Evolutionary conservation across 2,888 invertebrate species (phyloP).

Genomic region (Odontomyia ornata): DNA sequence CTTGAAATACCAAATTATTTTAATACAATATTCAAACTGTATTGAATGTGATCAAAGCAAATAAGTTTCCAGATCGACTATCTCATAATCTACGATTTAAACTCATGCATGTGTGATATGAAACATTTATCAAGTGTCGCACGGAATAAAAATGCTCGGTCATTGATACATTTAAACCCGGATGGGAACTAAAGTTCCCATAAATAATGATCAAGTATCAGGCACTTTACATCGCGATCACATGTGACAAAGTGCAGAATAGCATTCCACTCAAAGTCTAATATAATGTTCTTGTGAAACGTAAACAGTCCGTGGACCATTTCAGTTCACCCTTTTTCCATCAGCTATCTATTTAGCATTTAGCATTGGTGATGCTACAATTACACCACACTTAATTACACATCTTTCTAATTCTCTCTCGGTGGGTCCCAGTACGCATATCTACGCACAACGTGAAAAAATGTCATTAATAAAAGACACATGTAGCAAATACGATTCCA

Average conservation of each 20-base stretch:
- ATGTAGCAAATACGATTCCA: conserved; percentile 14
- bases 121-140: neutral
- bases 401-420: conserved; percentile 29
- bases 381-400: conserved; percentile 40
- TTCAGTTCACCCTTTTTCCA: conserved; percentile 41
- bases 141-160: conserved; percentile 22
- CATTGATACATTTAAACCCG: conserved; percentile 40
- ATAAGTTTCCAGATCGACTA: no score
- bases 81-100: no score
- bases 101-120: neutral
- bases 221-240: conserved; percentile 4
- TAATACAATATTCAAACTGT: no score
- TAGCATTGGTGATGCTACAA: conserved; percentile 44
- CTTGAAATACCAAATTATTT: no score
- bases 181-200: conserved; percentile 43
- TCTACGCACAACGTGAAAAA: conserved; percentile 6
- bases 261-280: conserved; percentile 23
- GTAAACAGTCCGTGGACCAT: conserved; percentile 36
- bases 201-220: conserved; percentile 46
- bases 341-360: conserved; percentile 33
- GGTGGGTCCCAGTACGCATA: neutral
- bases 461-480: conserved; percentile 41
- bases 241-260: conserved; percentile 42
- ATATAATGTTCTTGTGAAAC: conserved; percentile 29
- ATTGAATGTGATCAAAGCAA: no score